A percentile compares a stretch with the other conserved stretches of the same genome.
These are phyloP conservation scores for Poecilia velifera DNA, from an alignment of 2,797 vertebrate species.

Conservation along the genomic window DNA sequence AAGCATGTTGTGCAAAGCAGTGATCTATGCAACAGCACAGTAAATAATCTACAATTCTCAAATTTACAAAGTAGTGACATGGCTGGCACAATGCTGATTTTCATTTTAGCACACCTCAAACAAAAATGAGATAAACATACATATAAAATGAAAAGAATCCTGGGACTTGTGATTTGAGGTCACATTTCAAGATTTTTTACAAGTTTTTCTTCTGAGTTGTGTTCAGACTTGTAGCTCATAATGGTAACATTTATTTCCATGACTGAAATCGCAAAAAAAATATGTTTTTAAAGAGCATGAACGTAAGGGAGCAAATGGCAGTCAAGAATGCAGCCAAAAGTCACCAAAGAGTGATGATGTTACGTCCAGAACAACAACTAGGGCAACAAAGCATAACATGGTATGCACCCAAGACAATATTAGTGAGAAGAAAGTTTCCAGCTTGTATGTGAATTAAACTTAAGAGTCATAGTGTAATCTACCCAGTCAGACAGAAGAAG, in stretches of 20 bases:
- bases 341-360: neutral
- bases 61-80: slow-evolving; percentile 11
- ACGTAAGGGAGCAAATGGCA: neutral
- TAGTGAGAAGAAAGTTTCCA: neutral
- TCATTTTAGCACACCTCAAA: neutral
- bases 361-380: neutral
- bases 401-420: neutral
- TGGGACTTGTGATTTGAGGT: neutral
- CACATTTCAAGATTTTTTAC: neutral
- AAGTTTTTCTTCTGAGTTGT: neutral
- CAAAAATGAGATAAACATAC: neutral
- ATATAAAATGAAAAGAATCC: neutral
- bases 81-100: neutral
- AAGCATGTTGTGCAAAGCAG: slow-evolving; percentile 66
- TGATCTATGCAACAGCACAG: slow-evolving; percentile 28
- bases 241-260: neutral
- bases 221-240: neutral
- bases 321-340: neutral
- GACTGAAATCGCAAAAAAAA: neutral
- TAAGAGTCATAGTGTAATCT: neutral
- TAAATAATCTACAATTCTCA: slow-evolving; percentile 28
- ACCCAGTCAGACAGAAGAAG: neutral
- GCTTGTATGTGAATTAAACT: neutral
- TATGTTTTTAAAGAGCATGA: neutral
- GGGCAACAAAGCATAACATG: neutral